Evolutionary conservation across 2,888 invertebrate species (phyloP), one percentile per base, ranked within the genome.

Genomic region (Eubasilissa splendida): DNA sequence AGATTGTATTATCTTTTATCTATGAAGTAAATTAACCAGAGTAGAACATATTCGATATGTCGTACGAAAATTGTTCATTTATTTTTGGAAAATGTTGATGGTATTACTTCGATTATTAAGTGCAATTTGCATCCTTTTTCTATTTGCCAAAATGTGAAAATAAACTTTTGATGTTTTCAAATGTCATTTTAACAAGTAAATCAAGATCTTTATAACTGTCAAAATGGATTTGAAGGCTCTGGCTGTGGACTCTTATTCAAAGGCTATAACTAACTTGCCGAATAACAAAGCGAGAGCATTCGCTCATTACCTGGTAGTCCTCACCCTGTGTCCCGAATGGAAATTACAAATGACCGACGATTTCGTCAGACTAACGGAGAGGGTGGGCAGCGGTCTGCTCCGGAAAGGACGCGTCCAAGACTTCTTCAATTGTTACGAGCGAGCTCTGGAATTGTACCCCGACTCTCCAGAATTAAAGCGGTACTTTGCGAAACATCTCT

Each of bases 391-490:
- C 11, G 54, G 54, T 14, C 58, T 81, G 7, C 14, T 79, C 4
- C 14, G 58, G 31, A 53, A 58, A 0, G 75, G 71, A 5, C 59
- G 73, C 52, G 31, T 81, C 11, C n/a, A 81, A 42, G 79, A 81
- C 12, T 81, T 71, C 50, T 76, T 75, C 42, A 76, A 78, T 56
- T 81, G 78, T 52, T 81, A 60, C 63, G 70, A 79, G 22, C 76
- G 78, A 31, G 83, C 84, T 12, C 58, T 81, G 4, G 58, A 56
- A 58, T 14, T 81, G 59, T 82, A 81, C 63, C 80, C 83, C 31
- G 78, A 83, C 71, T 81, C 59, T 56, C 53, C 75, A n/a, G 52
- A 77, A 50, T 50, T 83, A n/a, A 77, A 84, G 5, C 56, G 63
- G 31, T 70, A 22, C 70, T 70, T 81, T 5, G 74, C 76, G 33